Percentiles rank a stretch among this genome's conserved stretches.
phyloP scores from a whole-genome alignment of 2,888 invertebrate species.

The Drosophila rubida region DNA sequence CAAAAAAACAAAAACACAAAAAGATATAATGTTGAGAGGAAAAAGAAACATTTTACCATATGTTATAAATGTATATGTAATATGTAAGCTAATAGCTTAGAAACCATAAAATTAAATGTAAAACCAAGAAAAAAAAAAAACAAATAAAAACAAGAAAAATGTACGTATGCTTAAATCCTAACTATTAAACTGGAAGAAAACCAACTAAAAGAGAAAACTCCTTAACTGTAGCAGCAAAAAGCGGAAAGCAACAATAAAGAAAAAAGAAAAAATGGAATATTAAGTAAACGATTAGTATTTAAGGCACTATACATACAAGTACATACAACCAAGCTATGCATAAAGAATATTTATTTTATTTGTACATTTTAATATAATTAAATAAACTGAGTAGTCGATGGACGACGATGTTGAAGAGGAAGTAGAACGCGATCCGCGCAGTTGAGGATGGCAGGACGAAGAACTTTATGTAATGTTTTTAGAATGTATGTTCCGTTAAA shows the following conservation, averaged over 20 bases:
- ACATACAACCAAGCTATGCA: slow-evolving; percentile 72
- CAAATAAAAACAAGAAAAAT: slow-evolving; percentile 33
- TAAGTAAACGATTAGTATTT: slow-evolving; percentile 66
- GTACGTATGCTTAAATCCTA: slow-evolving; percentile 76
- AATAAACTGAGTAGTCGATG: slow-evolving; percentile 63
- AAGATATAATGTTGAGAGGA: slow-evolving; percentile 41
- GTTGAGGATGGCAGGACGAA: slow-evolving; percentile 18
- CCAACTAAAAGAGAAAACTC: slow-evolving; percentile 62
- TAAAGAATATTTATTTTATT: slow-evolving; percentile 83
- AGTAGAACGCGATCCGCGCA: not conserved
- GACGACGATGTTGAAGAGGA: slow-evolving; percentile 23
- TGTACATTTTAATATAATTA: slow-evolving; percentile 82
- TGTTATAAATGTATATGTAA: slow-evolving; percentile 69
- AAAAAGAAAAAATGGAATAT: slow-evolving; percentile 44
- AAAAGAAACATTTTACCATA: slow-evolving; percentile 55
- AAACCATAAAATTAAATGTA: slow-evolving; percentile 36
- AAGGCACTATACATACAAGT: slow-evolving; percentile 75
- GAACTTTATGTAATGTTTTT: slow-evolving; percentile 82
- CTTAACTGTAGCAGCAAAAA: slow-evolving; percentile 41
- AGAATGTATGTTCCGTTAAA: slow-evolving; percentile 83
- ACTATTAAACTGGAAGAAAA: slow-evolving; percentile 64
- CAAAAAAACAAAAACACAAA: slow-evolving; percentile 21
- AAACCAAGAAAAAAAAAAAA: slow-evolving; percentile 16
- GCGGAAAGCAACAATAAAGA: slow-evolving; percentile 16
- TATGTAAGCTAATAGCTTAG: slow-evolving; percentile 70